Percentiles rank a stretch among this genome's conserved stretches.
Evolutionary conservation across 2,113 vertebrate genomes (phyloP).

Genomic region (Gnathonemus echidnorhynchus): DNA sequence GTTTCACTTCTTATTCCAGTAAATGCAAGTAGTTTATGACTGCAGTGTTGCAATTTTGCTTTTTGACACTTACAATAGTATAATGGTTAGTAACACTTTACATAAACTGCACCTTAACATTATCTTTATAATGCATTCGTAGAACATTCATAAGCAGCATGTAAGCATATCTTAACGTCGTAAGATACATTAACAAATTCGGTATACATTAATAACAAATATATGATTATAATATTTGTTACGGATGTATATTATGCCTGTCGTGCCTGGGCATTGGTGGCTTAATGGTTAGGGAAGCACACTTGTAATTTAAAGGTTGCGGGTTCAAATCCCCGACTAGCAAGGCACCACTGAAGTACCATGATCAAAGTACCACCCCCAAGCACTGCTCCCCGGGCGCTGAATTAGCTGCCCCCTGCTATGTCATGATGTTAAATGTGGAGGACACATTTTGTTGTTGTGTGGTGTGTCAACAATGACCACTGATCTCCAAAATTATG

Average conservation of each 20-base stretch:
- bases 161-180: background rate
- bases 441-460: no score
- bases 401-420: no score
- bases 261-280: background rate
- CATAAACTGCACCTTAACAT: background rate
- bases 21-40: background rate
- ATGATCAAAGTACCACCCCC: no score
- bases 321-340: no score
- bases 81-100: background rate
- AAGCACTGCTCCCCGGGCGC: fast-evolving
- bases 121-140: background rate
- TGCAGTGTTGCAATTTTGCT: background rate
- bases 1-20: background rate
- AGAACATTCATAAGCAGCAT: background rate
- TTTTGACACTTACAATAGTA: background rate
- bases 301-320: no score
- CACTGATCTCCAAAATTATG: background rate
- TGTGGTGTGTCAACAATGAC: no score
- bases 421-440: no score
- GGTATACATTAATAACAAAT: background rate
- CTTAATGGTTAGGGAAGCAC: no score
- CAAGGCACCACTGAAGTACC: no score
- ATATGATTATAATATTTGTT: background rate
- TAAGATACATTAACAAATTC: background rate
- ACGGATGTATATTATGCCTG: fast-evolving